phyloP scores from a whole-genome alignment of 2,888 invertebrate genomes.

The Caenorhabditis sp. region DNA sequence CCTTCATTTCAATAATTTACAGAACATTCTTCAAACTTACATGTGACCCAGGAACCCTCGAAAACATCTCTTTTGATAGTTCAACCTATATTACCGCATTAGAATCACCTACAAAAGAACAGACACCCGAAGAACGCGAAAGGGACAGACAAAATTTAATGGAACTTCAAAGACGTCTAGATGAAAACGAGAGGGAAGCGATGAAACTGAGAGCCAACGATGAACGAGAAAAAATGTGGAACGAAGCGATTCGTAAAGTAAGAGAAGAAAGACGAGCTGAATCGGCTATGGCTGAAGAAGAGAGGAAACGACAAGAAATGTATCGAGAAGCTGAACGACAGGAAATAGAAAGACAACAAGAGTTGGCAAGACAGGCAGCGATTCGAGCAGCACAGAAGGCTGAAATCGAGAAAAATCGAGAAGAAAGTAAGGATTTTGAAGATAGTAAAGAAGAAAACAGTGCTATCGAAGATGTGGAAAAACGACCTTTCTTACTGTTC shows the following conservation, averaged over 20 bases:
- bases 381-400: background rate
- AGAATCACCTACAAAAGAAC: slow-evolving; percentile 28
- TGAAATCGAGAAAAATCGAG: background rate
- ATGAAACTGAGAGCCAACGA: too few species aligned
- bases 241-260: background rate
- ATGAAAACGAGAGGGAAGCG: background rate
- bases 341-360: slow-evolving; percentile 1
- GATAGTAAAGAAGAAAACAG: background rate
- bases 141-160: background rate
- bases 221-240: background rate
- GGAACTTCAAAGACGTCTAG: background rate
- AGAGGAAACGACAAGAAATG: background rate
- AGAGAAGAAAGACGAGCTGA: background rate
- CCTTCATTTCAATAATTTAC: too few species aligned
- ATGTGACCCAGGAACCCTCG: background rate
- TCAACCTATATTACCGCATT: slow-evolving; percentile 29
- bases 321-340: background rate
- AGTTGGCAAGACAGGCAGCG: background rate
- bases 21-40: slow-evolving; percentile 6
- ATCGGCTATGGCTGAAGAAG: background rate
- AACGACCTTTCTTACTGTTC: background rate
- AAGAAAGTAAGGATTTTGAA: background rate
- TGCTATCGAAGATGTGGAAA: background rate
- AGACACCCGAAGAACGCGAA: background rate
- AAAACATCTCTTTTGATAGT: slow-evolving; percentile 14